Evolutionary conservation across 2,113 vertebrate genomes (phyloP).

Genomic region (Myotis brandtii): DNA sequence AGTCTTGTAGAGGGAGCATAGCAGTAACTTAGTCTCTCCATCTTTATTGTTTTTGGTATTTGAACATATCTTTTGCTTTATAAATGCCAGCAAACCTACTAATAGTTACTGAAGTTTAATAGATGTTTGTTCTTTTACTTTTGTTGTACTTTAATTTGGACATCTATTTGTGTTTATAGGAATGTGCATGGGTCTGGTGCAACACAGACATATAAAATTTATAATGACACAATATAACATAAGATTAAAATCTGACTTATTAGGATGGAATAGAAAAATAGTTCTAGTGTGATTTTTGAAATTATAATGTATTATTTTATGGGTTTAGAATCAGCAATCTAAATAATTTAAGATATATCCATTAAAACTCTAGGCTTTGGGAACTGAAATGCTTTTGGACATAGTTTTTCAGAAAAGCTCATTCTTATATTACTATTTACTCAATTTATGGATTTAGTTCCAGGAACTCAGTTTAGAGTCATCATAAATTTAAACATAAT

Average conservation of each 20-base stretch:
- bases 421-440: neutral
- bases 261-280: neutral
- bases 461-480: neutral
- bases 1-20: neutral
- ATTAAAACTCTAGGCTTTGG: neutral
- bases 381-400: neutral
- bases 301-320: neutral
- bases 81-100: neutral
- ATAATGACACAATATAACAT: neutral
- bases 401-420: neutral
- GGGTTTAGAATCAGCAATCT: neutral
- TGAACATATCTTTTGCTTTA: neutral
- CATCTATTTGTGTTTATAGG: neutral
- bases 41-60: neutral
- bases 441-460: neutral
- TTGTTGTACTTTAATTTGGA: neutral
- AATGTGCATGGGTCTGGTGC: neutral
- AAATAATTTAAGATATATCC: neutral
- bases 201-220: neutral
- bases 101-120: neutral
- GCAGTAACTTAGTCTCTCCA: neutral
- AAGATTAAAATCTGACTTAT: constrained; percentile 21
- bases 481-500: neutral
- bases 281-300: constrained; percentile 8
- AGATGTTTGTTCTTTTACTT: neutral